These are phyloP conservation scores for Mythimna pallens DNA, from an alignment of 2,888 invertebrate genomes.

Conservation along the genomic window DNA sequence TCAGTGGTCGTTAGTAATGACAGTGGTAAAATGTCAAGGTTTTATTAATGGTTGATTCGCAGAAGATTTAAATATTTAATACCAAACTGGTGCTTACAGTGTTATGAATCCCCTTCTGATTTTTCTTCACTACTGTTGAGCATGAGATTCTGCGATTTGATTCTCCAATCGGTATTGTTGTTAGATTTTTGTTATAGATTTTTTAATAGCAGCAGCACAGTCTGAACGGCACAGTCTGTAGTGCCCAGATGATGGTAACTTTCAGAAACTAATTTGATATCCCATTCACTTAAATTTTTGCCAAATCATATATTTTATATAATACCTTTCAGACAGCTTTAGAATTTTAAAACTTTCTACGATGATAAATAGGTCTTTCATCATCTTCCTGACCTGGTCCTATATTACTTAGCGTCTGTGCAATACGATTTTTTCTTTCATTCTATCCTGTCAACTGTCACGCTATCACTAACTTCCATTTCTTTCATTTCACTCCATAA, in stretches of 20 bases:
- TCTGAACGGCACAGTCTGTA: too few species aligned
- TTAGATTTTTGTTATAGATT: not conserved
- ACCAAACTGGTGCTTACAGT: not conserved
- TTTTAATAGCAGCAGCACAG: too few species aligned
- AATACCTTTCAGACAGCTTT: not conserved
- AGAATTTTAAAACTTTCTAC: too few species aligned
- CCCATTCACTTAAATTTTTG: not conserved
- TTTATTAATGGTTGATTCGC: not conserved
- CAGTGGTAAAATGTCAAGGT: not conserved
- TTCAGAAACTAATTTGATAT: not conserved
- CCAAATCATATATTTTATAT: not conserved
- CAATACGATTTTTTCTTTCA: too few species aligned
- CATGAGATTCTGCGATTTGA: not conserved
- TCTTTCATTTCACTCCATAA: too few species aligned
- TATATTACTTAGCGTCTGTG: too few species aligned
- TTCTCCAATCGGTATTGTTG: not conserved
- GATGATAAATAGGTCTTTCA: too few species aligned
- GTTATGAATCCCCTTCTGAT: not conserved
- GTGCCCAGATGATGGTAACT: too few species aligned
- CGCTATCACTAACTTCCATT: too few species aligned
- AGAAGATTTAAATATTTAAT: not conserved
- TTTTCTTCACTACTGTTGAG: not conserved
- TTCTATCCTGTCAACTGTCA: too few species aligned
- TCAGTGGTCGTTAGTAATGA: constrained; percentile 10
- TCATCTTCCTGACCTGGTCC: too few species aligned